Conservation (phyloP, 2,888 invertebrate species). For the Callyntrura guangdongensis region DNA sequence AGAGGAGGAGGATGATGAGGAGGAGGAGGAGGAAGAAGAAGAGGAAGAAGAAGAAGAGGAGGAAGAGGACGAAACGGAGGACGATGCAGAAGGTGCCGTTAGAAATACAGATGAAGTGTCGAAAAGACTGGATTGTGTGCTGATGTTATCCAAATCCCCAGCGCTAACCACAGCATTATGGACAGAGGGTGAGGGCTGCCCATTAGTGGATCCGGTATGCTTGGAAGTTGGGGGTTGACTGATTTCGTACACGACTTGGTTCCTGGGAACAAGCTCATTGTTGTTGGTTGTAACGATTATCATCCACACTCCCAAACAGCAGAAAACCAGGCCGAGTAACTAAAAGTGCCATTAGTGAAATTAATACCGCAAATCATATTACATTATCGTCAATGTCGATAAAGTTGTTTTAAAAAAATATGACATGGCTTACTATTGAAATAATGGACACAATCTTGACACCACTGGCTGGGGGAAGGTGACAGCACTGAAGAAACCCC, state of each 20-base stretch:
- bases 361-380: too few species aligned
- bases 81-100: conserved; percentile 38
- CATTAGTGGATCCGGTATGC: conserved; percentile 19
- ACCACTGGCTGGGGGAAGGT: conserved; percentile 76
- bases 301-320: conserved; percentile 81
- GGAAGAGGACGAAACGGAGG: conserved; percentile 26
- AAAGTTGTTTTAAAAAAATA: not conserved
- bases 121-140: conserved; percentile 73
- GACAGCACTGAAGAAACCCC: conserved; percentile 74
- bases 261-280: conserved; percentile 71
- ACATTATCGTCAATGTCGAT: not conserved
- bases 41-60: conserved; percentile 1
- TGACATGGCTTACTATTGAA: conserved; percentile 77
- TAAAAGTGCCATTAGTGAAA: conserved; percentile 37
- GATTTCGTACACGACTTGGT: conserved; percentile 75
- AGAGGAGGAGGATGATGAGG: conserved; percentile 45
- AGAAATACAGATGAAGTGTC: conserved; percentile 69
- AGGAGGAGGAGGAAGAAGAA: conserved; percentile 38
- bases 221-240: conserved; percentile 23
- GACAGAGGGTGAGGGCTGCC: conserved; percentile 53
- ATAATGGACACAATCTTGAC: conserved; percentile 81
- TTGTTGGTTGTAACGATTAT: conserved; percentile 80
- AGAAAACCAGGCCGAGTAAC: conserved; percentile 79
- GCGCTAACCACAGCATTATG: conserved; percentile 62
- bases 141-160: conserved; percentile 56